These are phyloP conservation scores for Hyposoter didymator DNA, from an alignment of 2,888 invertebrate species.

Conservation along the genomic window DNA sequence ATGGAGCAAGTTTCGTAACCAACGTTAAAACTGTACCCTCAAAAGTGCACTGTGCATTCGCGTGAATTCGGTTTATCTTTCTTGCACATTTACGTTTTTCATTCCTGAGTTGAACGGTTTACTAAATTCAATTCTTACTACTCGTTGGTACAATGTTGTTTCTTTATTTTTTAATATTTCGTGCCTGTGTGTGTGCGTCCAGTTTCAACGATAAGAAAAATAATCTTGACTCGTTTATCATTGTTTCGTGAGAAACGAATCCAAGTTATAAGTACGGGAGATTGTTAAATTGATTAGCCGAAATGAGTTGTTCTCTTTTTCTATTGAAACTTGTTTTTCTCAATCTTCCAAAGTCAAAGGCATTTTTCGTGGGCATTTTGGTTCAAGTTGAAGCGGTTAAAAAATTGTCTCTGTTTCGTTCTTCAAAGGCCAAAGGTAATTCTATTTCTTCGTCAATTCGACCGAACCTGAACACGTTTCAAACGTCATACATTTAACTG, in stretches of 20 bases:
- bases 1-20: constrained; percentile 63
- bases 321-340: constrained; percentile 47
- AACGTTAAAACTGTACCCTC: constrained; percentile 60
- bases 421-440: constrained; percentile 41
- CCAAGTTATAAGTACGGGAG: constrained; percentile 56
- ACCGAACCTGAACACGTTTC: constrained; percentile 23
- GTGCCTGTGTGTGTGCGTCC: constrained; percentile 32
- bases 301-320: constrained; percentile 19
- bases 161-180: not conserved
- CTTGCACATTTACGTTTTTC: constrained; percentile 22
- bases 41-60: constrained; percentile 49
- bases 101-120: constrained; percentile 60
- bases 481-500: constrained; percentile 2
- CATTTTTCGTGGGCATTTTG: constrained; percentile 69
- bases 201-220: constrained; percentile 52
- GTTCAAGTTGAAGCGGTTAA: constrained; percentile 53
- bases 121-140: constrained; percentile 29
- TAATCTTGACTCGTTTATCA: constrained; percentile 34
- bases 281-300: constrained; percentile 20
- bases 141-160: constrained; percentile 10
- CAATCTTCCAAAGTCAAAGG: constrained; percentile 65
- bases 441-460: constrained; percentile 35
- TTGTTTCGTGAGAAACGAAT: constrained; percentile 46
- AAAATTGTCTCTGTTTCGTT: constrained; percentile 20
- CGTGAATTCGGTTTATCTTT: not conserved